phyloP scores from a whole-genome alignment of 2,113 vertebrate species.

The Sciurus niger region DNA sequence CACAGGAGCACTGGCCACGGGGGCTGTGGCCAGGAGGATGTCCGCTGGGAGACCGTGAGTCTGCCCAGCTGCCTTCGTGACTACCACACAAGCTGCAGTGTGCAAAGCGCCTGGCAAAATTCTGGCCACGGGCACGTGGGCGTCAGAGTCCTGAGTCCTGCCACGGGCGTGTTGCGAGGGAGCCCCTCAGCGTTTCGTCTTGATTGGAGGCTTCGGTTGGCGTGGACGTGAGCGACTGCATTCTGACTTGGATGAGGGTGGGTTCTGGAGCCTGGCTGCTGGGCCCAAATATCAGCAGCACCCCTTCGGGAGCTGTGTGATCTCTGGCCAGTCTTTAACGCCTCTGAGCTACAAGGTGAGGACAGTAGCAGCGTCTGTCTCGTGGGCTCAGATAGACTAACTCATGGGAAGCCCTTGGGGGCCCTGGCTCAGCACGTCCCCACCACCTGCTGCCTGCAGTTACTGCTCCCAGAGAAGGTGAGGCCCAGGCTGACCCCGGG shows the following conservation, averaged over 20 bases:
- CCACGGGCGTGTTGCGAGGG: fast-evolving
- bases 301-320: neutral
- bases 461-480: neutral
- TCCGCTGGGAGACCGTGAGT: neutral
- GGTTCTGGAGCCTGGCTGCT: neutral
- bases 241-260: neutral
- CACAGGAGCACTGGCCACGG: neutral
- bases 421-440: no score
- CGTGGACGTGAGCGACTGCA: neutral
- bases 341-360: neutral
- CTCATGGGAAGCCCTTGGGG: neutral
- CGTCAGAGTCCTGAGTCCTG: fast-evolving
- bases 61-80: no score
- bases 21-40: fast-evolving
- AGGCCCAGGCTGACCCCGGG: neutral
- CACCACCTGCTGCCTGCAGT: neutral
- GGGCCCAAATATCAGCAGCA: no score
- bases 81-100: neutral
- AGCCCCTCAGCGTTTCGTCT: neutral
- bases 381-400: no score
- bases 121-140: neutral
- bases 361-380: neutral
- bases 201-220: neutral
- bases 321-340: neutral
- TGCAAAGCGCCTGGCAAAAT: neutral